Evolutionary conservation across 2,113 vertebrate genomes (phyloP).

Genomic region (Brienomyrus longianalis): DNA sequence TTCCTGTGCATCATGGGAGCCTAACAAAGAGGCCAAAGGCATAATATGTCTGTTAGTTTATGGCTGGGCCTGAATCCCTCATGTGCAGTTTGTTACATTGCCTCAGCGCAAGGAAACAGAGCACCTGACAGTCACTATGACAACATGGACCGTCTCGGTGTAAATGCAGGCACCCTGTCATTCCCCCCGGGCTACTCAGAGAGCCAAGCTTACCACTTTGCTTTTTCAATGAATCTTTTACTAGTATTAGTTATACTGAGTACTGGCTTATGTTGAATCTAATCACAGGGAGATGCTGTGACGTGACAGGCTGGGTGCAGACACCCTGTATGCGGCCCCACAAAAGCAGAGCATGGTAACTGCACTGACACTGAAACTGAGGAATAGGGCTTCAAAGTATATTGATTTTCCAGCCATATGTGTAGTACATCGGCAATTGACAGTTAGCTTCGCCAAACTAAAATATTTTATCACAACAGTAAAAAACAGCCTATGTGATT

Average conservation of each 20-base stretch:
- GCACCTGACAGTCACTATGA: slow-evolving; percentile 35
- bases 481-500: too few relatives aligned
- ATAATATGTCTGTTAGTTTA: background rate
- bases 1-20: background rate
- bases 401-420: too few relatives aligned
- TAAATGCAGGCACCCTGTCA: background rate
- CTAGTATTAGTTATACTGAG: too few relatives aligned
- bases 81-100: background rate
- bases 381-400: too few relatives aligned
- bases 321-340: background rate
- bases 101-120: slow-evolving; percentile 19
- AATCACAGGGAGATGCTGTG: background rate
- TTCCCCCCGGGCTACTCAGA: background rate
- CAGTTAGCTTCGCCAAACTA: too few relatives aligned
- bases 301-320: background rate
- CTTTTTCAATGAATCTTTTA: background rate
- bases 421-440: too few relatives aligned
- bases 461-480: too few relatives aligned
- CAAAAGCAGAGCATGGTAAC: too few relatives aligned
- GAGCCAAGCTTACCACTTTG: background rate
- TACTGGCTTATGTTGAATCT: too few relatives aligned
- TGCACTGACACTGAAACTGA: too few relatives aligned
- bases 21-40: background rate
- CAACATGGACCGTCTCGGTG: slow-evolving; percentile 22
- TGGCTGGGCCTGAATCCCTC: background rate